A percentile compares a stretch with the other conserved stretches of the same genome.
These are phyloP conservation scores for Stenoptilia bipunctidactyla DNA, from an alignment of 2,888 invertebrate species.

Conservation along the genomic window DNA sequence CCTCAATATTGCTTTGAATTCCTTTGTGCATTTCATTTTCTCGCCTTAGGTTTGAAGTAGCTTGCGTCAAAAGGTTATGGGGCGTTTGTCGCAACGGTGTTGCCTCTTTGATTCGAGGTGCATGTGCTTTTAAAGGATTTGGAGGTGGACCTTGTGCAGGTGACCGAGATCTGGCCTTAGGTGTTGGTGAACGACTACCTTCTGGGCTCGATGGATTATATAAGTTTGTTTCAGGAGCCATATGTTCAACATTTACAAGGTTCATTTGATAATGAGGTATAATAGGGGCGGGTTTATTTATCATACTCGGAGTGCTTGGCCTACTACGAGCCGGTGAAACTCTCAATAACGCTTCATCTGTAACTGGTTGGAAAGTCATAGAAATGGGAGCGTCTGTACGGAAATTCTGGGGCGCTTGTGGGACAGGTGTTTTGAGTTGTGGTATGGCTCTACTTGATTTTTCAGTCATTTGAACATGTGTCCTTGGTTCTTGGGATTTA, in stretches of 20 bases:
- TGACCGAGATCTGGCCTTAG: constrained; percentile 74
- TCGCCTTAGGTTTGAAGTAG: constrained; percentile 41
- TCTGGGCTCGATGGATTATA: constrained; percentile 73
- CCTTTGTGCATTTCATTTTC: constrained; percentile 56
- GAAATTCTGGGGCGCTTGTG: constrained; percentile 21
- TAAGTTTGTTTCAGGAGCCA: constrained; percentile 69
- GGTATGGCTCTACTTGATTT: constrained; percentile 21
- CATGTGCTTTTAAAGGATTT: constrained; percentile 75
- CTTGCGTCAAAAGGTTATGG: constrained; percentile 42
- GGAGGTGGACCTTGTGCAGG: constrained; percentile 80
- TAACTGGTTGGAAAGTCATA: constrained; percentile 76
- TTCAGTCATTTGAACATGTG: constrained; percentile 12
- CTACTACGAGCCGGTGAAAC: constrained; percentile 69
- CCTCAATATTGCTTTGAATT: constrained; percentile 41
- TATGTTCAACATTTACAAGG: constrained; percentile 76
- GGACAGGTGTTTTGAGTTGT: constrained; percentile 25
- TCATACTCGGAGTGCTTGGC: constrained; percentile 78
- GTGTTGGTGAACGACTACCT: constrained; percentile 75
- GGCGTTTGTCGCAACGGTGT: constrained; percentile 44
- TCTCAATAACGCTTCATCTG: constrained; percentile 64
- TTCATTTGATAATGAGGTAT: constrained; percentile 86
- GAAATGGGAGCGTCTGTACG: constrained; percentile 64
- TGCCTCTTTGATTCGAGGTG: constrained; percentile 72
- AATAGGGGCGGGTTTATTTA: constrained; percentile 80
- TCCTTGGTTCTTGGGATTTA: constrained; percentile 36